Conservation (phyloP, 2,113 vertebrate genomes). For the Bettongia penicillata region DNA sequence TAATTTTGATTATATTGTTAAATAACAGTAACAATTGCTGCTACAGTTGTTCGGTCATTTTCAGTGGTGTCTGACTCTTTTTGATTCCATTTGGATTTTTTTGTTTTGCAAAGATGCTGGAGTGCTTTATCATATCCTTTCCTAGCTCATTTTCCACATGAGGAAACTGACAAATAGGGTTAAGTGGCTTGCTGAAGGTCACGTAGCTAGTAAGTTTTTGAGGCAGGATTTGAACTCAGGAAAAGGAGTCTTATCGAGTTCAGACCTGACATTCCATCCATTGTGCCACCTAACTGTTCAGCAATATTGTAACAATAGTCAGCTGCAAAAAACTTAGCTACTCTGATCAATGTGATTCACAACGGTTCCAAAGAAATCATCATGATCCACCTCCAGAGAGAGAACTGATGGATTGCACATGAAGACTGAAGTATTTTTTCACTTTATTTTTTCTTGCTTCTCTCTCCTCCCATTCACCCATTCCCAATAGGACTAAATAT, state of each 20-base stretch:
- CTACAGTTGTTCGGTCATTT: neutral
- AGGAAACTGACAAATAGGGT: neutral
- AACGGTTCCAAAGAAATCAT: neutral
- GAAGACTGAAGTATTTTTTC: neutral
- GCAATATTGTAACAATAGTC: neutral
- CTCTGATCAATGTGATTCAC: neutral
- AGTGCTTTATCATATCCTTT: neutral
- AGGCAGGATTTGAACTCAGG: neutral
- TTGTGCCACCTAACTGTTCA: neutral
- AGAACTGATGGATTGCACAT: neutral
- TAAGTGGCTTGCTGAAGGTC: neutral
- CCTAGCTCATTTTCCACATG: neutral
- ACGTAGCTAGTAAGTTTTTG: neutral
- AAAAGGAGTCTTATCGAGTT: neutral
- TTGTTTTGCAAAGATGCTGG: neutral
- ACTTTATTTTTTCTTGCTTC: neutral
- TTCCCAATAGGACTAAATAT: neutral
- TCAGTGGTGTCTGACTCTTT: neutral
- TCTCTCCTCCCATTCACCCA: neutral
- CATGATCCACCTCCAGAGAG: neutral
- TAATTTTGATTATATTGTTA: no score
- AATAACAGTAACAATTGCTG: neutral
- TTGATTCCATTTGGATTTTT: neutral
- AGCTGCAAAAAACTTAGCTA: neutral
- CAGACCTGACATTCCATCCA: neutral